Evolutionary conservation across 2,797 vertebrate species (phyloP).

Genomic region (Manis pentadactyla): DNA sequence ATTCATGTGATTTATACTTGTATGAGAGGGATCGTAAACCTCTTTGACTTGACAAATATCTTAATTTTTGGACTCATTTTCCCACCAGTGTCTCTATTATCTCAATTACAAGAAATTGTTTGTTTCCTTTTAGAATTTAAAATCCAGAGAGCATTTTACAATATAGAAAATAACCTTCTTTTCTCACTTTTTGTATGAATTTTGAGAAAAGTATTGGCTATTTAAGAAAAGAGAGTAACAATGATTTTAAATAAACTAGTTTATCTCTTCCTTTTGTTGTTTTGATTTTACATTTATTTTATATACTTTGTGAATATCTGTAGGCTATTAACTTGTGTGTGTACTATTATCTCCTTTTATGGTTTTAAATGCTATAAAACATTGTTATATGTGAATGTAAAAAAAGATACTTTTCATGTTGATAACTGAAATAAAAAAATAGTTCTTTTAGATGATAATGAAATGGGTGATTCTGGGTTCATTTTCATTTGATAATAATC

Average conservation of each 20-base stretch:
- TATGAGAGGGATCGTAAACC: not conserved
- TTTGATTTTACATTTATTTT: slow-evolving; percentile 33
- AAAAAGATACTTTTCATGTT: not conserved
- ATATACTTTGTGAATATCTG: not conserved
- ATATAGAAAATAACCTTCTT: not conserved
- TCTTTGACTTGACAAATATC: not conserved
- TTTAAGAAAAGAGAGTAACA: not conserved
- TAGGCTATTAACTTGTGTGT: not conserved
- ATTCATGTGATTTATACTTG: not conserved
- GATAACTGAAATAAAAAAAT: not conserved
- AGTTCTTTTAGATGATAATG: not conserved
- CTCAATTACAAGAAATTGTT: not conserved
- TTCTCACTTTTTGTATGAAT: not conserved
- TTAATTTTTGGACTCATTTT: not conserved
- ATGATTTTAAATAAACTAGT: not conserved
- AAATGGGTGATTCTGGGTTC: not conserved
- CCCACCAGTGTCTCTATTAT: not conserved
- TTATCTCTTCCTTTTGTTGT: not conserved
- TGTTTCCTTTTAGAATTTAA: not conserved
- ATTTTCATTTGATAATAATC: slow-evolving; percentile 12
- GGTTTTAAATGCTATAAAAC: not conserved
- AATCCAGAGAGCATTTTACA: not conserved
- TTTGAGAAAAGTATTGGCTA: not conserved
- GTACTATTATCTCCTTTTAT: not conserved
- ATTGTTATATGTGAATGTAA: not conserved